Base-by-base conservation (phyloP, 2,888 invertebrate species). In the Melanotus villosus region DNA sequence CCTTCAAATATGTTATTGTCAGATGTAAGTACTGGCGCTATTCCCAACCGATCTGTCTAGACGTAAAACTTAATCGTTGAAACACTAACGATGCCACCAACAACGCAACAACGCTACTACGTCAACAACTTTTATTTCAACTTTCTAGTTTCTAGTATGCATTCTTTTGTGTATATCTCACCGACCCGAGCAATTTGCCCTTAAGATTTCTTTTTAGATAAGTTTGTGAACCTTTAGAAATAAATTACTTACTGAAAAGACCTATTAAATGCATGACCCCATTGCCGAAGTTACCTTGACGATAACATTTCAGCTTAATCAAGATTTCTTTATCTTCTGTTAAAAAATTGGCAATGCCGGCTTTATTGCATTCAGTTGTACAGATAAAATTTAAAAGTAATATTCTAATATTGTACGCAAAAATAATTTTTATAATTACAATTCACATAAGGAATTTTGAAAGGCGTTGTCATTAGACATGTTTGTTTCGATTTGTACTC, bases 121-220 rank as follows among this genome's bases (percentile, higher is more conserved):
- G n/a, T 56, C 32, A 32, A 56, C 56, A 34, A 56, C 23, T 56
- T 56, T 56, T 56, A 56, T 56, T 32, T 56, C 19, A 30, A 56
- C 56, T 36, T 34, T 30, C 56, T 7, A 56, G 16, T 34, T n/a
- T n/a, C n/a, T n/a, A n/a, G 32, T 5, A 32, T 18, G 19, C 32
- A 32, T 50, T 12, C 26, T 43, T 43, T 19, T 19, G 19, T 41
- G 14, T 38, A 18, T 41, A 43, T 43, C 19, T 43, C 43, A 43
- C 19, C 19, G 18, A 19, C 19, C 43, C 43, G 19, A 43, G 43
- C 19, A 43, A 43, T 43, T 19, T 43, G 43, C 43, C 43, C 43
- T 43, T 43, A 43, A 18, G 43, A 19, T 16, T 43, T 19, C n/a
- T 43, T 43, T 43, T 43, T 43, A 43, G 43, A 43, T 43, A 43